These are phyloP conservation scores for Notamacropus eugenii DNA, from an alignment of 2,797 vertebrate species.

Conservation along the genomic window DNA sequence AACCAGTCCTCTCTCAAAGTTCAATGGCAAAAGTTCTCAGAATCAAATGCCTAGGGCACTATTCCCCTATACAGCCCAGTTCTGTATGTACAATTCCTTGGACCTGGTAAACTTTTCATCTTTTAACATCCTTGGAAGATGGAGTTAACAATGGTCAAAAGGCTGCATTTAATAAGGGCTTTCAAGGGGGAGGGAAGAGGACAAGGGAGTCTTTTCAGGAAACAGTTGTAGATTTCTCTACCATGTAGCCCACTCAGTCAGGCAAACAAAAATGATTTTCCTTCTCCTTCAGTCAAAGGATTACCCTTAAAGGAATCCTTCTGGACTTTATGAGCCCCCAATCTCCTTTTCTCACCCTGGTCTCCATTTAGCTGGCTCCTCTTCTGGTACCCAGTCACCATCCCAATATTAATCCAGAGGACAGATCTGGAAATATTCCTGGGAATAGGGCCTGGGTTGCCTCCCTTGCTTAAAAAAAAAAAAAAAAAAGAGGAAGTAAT, in stretches of 20 bases:
- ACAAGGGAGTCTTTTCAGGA: background rate
- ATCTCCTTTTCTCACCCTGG: background rate
- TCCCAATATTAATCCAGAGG: background rate
- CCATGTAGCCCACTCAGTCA: rapidly evolving
- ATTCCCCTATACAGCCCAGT: background rate
- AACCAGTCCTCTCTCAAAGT: constrained; percentile 16
- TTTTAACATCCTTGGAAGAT: background rate
- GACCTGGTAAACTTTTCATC: background rate
- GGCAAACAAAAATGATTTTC: background rate
- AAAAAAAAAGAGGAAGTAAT: background rate
- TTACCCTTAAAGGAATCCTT: background rate
- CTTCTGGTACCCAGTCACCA: background rate
- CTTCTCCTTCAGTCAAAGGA: constrained; percentile 6
- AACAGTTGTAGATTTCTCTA: background rate
- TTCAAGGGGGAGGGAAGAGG: background rate
- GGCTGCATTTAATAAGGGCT: background rate
- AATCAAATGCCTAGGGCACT: background rate
- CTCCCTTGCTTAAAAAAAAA: background rate
- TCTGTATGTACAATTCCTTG: background rate
- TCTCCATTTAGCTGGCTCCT: background rate
- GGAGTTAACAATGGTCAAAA: background rate
- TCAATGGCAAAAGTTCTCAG: background rate
- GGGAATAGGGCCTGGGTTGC: background rate
- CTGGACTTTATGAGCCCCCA: background rate
- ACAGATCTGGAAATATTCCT: background rate